A percentile compares a stretch with the other conserved stretches of the same genome.
Evolutionary conservation across 2,113 vertebrate genomes (phyloP).

Genomic region (Formicarius rufipectus): DNA sequence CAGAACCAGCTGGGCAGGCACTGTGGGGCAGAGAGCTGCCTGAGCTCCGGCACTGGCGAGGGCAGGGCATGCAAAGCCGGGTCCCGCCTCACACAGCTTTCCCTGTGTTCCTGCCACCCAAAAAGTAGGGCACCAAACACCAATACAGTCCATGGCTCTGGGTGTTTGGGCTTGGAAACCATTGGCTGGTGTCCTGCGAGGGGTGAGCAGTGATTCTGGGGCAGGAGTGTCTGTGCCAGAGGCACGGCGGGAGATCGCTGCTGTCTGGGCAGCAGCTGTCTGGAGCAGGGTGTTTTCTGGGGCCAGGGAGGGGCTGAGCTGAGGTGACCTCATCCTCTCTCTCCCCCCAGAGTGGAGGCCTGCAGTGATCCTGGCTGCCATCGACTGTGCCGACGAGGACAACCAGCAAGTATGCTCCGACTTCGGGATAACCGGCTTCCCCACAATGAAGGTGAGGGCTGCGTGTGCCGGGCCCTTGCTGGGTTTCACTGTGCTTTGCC

Average conservation of each 20-base stretch:
- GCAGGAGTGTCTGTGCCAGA: accelerated
- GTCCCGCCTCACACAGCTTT: neutral
- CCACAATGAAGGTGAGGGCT: constrained; percentile 66
- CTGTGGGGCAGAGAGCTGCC: neutral
- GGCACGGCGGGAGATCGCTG: neutral
- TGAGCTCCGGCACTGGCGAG: accelerated
- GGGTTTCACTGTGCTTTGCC: neutral
- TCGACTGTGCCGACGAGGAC: constrained; percentile 70
- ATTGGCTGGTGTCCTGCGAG: accelerated
- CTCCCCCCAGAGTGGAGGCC: constrained; percentile 68
- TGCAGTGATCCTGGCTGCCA: constrained; percentile 54
- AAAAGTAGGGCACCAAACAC: neutral
- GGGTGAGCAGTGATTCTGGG: accelerated
- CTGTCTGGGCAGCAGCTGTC: accelerated
- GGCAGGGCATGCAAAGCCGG: neutral
- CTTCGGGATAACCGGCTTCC: constrained; percentile 72
- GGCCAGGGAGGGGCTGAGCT: accelerated
- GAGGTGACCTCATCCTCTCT: neutral
- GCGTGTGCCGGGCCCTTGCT: accelerated
- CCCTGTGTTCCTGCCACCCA: accelerated
- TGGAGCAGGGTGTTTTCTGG: accelerated
- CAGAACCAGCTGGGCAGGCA: constrained; percentile 23
- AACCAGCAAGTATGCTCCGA: constrained; percentile 62
- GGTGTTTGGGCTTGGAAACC: neutral
- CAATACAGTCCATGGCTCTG: accelerated